phyloP scores from a whole-genome alignment of 1,140 invertebrate genomes.

The Pogonomyrmex barbatus region DNA sequence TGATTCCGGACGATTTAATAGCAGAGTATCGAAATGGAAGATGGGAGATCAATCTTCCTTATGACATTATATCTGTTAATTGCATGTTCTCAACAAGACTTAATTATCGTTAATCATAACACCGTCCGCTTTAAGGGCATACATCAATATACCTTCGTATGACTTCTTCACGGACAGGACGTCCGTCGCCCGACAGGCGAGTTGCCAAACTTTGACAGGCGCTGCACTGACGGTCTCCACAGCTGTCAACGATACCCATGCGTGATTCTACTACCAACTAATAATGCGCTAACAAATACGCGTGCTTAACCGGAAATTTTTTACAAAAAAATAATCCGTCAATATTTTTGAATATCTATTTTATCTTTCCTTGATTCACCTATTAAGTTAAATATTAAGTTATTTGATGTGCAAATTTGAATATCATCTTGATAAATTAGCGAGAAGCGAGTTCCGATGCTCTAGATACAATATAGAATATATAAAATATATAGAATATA shows the following conservation, averaged over 20 bases:
- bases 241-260: slow-evolving; percentile 84
- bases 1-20: background rate
- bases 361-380: background rate
- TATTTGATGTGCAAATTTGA: background rate
- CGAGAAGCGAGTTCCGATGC: background rate
- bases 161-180: slow-evolving; percentile 83
- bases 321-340: slow-evolving; percentile 8
- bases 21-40: slow-evolving; percentile 2
- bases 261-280: slow-evolving; percentile 81
- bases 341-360: background rate
- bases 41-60: background rate
- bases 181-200: slow-evolving; percentile 84
- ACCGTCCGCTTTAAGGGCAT: slow-evolving; percentile 27
- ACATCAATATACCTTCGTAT: slow-evolving; percentile 83
- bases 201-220: slow-evolving; percentile 85
- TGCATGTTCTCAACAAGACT: background rate
- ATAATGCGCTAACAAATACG: slow-evolving; percentile 63
- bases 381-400: background rate
- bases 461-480: background rate
- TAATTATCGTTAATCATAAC: slow-evolving; percentile 43
- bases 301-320: slow-evolving; percentile 33
- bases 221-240: slow-evolving; percentile 84
- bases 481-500: no score
- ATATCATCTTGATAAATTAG: background rate
- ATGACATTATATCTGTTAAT: slow-evolving; percentile 7